Base-by-base conservation (phyloP, 2,888 invertebrate species). In the Rhodophaea formosa region DNA sequence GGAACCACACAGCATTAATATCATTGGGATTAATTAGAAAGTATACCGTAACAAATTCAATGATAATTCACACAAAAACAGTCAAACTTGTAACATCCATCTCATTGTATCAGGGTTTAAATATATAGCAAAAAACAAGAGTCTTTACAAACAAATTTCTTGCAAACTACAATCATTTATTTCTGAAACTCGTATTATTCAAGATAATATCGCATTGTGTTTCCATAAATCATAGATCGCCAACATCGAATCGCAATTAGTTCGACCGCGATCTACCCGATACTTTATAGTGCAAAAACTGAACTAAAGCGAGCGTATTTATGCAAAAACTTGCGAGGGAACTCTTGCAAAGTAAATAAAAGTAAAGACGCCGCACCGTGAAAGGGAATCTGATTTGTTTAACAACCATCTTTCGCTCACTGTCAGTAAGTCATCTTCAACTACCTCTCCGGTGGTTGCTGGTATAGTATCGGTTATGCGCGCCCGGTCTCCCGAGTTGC, bases 231-330 rank as follows among this genome's bases (percentile, higher is more conserved):
- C 16, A 39, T 35, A n/a, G 15, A 12, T 8, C 32, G 15, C 35
- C 16, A 51, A 51, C 51, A 51, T 35, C 16, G 35, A 10, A 35
- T 14, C 32, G 16, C 51, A 51, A 51, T 51, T 51, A 51, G 17
- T 17, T 17, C 16, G 16, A 16, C 51, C 32, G 14, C 35, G 14
- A 51, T 51, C 39, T 35, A 17, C 39, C 35, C 51, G 30, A 35
- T 35, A 35, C 17, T 51, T 39, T 51, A 39, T 17, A 35, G 51
- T 32, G 16, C 35, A 51, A 51, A 51, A 51, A 35, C 51, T 51
- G 49, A 10, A 32, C 51, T 35, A 35, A 35, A 51, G 35, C 16
- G 35, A 7, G 30, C 47, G 51, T 51, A 51, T 51, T 51, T 51
- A 51, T 51, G 51, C 51, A 51, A 51, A 51, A 51, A 39, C 51